phyloP scores from a whole-genome alignment of 30 jellyfish, hydroid and myxozoan species.

The Sanderia malayensis region DNA sequence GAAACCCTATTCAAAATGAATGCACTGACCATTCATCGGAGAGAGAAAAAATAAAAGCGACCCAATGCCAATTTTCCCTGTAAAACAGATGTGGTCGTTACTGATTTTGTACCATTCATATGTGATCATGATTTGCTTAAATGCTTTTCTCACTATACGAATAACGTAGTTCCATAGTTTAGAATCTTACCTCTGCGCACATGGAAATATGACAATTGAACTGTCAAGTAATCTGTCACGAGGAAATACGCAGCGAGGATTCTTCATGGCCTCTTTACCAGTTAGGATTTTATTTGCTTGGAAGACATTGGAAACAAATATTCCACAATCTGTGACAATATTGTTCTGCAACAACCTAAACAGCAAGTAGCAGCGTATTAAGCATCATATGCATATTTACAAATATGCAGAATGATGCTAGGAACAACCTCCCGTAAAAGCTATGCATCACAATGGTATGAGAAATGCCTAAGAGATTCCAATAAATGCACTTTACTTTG shows the following conservation, averaged over 20 bases:
- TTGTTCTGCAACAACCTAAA: background rate
- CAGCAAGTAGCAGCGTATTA: too few relatives aligned
- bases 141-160: too few relatives aligned
- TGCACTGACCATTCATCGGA: conserved; percentile 16
- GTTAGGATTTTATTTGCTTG: background rate
- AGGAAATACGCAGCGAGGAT: background rate
- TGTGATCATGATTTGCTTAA: background rate
- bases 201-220: background rate
- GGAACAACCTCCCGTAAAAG: too few relatives aligned
- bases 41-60: background rate
- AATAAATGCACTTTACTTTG: too few relatives aligned
- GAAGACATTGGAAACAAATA: background rate
- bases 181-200: background rate
- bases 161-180: background rate
- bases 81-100: background rate
- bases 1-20: too few relatives aligned
- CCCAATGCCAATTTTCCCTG: conserved; percentile 29
- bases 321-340: background rate
- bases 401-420: too few relatives aligned
- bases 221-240: background rate
- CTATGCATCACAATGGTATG: too few relatives aligned
- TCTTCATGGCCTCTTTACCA: background rate
- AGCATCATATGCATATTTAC: too few relatives aligned
- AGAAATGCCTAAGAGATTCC: too few relatives aligned
- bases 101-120: background rate